phyloP scores from a whole-genome alignment of 1,140 invertebrate genomes.

The Scylla paramamosain region DNA sequence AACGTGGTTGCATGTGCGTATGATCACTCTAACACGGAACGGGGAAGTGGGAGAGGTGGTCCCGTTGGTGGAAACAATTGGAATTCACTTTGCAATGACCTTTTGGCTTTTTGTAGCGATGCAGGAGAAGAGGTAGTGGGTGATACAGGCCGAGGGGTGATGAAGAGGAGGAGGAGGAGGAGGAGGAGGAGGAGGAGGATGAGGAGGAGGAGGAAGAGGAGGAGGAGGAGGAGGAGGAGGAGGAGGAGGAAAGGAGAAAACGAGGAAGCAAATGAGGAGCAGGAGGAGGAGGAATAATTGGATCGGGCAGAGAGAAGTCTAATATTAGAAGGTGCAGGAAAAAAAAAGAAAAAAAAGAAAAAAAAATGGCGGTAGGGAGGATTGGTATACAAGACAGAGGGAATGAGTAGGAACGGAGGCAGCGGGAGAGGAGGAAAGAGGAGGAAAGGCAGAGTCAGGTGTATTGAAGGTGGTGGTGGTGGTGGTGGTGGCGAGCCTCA shows the following conservation, averaged over 20 bases:
- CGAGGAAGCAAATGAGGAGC: neutral
- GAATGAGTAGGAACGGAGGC: neutral
- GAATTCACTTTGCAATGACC: too few species aligned
- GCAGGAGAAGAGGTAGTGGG: too few species aligned
- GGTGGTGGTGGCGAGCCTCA: neutral
- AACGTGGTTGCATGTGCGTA: too few species aligned
- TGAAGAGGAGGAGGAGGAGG: neutral
- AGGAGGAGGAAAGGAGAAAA: neutral
- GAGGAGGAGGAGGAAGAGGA: neutral
- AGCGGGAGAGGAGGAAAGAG: neutral
- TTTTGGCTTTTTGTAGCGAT: too few species aligned
- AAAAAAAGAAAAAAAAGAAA: too few species aligned
- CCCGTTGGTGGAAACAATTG: too few species aligned
- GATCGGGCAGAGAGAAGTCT: too few species aligned
- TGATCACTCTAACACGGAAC: too few species aligned
- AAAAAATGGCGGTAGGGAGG: too few species aligned
- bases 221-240: neutral
- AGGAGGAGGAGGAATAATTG: too few species aligned
- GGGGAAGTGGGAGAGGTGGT: too few species aligned
- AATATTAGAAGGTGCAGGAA: too few species aligned
- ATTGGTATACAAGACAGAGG: neutral
- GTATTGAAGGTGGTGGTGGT: neutral
- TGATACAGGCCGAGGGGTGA: neutral
- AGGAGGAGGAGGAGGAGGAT: neutral
- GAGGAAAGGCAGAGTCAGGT: neutral